Evolutionary conservation across 2,113 vertebrate genomes (phyloP), one percentile per base, ranked within the genome.

Genomic region (Eulemur rufifrons): DNA sequence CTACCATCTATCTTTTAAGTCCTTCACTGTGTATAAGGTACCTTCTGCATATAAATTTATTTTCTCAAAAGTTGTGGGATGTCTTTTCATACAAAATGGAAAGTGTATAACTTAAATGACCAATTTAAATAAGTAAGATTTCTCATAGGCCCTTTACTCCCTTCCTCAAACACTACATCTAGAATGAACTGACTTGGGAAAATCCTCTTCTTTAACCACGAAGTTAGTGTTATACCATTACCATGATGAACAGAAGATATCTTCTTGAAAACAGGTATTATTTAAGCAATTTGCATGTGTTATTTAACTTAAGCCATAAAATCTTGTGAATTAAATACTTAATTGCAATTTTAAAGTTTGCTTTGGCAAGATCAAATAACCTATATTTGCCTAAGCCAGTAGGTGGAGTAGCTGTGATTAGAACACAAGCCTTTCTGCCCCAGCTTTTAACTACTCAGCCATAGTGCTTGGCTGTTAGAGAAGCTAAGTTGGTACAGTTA

Each of bases 131-230:
- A 88, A 92, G 10, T 52, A 89, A 81, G 10, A 27, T 91, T 94
- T 93, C 78, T 68, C 52, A 77, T 76, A 83, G 1, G 50, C 21
- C 34, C 15, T 56, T 76, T 23, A 59, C 5, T 5, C 6, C 29
- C 37, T 68, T 76, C 52, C 64, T 32, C 32, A 86, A 96, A 91
- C 7, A 81, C 23, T 69, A n/a, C 15, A 61, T 52, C 52, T 77
- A 81, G 86, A 89, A 83, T 52, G 45, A 93, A 81, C 13, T 88
- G 47, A 95, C 63, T 27, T 93, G n/a, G 81, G 56, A 96, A 97
- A 97, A 93, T 39, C 39, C 23, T 88, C 85, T 92, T 74, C n/a
- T 81, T 93, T 93, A 96, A 63, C n/a, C 21, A 95, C 34, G 89
- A 56, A 63, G 68, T 91, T 96, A 84, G 47, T 64, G 42, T 78